Conservation (phyloP, 2,797 vertebrate species). For the Gouania willdenowi region DNA sequence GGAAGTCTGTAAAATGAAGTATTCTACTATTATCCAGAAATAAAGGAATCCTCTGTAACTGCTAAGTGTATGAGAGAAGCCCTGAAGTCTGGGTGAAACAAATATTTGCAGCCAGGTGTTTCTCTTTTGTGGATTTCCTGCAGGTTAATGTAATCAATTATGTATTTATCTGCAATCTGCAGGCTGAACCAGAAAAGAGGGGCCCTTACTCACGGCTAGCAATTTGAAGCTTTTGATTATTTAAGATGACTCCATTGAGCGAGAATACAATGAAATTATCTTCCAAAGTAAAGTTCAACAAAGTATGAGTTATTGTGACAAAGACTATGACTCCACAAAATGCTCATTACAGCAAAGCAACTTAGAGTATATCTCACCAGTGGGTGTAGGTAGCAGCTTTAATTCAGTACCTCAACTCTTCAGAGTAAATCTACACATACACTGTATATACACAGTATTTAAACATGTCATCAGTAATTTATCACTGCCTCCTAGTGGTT, state of each 20-base stretch:
- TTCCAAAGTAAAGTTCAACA: conserved; percentile 14
- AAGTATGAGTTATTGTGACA: conserved; percentile 1
- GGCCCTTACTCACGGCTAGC: conserved; percentile 22
- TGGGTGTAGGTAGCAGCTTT: too few species aligned
- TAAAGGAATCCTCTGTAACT: too few species aligned
- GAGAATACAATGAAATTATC: conserved; percentile 13
- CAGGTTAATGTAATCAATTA: conserved; percentile 38
- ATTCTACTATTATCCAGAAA: too few species aligned
- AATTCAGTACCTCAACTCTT: neutral
- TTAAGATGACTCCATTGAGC: conserved; percentile 2
- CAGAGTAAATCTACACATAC: neutral
- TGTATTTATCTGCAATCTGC: conserved; percentile 37
- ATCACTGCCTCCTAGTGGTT: conserved; percentile 53
- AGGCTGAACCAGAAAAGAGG: neutral
- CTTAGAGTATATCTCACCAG: too few species aligned
- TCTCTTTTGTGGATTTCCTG: conserved; percentile 35
- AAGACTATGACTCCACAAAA: conserved; percentile 4
- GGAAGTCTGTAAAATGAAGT: too few species aligned
- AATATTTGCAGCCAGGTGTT: conserved; percentile 24
- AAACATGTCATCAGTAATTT: conserved; percentile 15
- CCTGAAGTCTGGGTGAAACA: conserved; percentile 4
- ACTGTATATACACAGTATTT: neutral
- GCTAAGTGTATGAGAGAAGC: conserved; percentile 2
- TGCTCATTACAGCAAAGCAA: neutral
- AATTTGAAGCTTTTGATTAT: conserved; percentile 28